phyloP scores from a whole-genome alignment of 2,888 invertebrate species.

The Lasioglossum leucozonium region DNA sequence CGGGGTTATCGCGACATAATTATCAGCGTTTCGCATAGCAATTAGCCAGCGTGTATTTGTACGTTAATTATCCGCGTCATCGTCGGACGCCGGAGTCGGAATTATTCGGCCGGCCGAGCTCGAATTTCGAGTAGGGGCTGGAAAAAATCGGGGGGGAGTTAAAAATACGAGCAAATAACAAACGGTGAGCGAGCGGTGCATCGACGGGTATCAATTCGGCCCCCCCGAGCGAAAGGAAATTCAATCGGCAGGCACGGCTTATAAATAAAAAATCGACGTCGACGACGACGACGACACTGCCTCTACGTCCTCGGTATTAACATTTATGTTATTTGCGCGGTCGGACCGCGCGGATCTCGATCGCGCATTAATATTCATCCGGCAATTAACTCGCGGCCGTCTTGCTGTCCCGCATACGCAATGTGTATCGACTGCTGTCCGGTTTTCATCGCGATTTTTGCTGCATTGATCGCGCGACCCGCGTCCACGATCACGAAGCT shows the following conservation, averaged over 20 bases:
- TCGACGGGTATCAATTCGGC: no score
- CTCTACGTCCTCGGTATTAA: not conserved
- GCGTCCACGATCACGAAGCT: not conserved
- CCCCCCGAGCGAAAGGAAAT: not conserved
- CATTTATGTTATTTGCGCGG: constrained; percentile 9
- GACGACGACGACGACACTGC: not conserved
- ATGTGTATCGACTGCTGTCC: not conserved
- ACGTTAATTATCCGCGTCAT: constrained; percentile 26
- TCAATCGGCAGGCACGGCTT: not conserved
- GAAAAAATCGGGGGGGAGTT: not conserved
- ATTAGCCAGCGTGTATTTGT: constrained; percentile 2
- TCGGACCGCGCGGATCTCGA: not conserved
- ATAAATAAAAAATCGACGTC: constrained; percentile 4
- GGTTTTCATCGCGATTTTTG: not conserved
- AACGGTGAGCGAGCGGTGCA: not conserved
- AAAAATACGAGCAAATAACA: not conserved
- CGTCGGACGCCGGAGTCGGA: not conserved
- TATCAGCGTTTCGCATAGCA: not conserved
- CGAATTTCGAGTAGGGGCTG: not conserved
- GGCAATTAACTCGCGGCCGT: constrained; percentile 56
- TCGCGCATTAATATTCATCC: constrained; percentile 60
- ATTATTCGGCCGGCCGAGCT: not conserved
- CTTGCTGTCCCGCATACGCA: not conserved
- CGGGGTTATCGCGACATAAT: not conserved
- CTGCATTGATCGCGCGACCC: not conserved